Evolutionary conservation across 2,888 invertebrate species (phyloP).

Genomic region (Macrosiphum euphorbiae): DNA sequence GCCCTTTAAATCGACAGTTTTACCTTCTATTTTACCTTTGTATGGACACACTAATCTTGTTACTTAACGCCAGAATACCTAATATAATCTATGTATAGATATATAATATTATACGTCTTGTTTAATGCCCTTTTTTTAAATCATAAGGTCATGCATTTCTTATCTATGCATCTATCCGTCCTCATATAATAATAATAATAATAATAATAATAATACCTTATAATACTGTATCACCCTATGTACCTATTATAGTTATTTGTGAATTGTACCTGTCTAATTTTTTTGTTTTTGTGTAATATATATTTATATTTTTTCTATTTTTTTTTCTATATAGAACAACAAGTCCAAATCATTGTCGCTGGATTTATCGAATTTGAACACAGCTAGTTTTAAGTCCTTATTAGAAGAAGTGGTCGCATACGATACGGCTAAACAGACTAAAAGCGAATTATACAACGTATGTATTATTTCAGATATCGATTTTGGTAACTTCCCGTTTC

Average conservation of each 20-base stretch:
- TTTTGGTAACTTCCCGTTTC: neutral
- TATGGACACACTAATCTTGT: neutral
- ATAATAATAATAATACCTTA: slow-evolving; percentile 16
- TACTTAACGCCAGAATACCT: neutral
- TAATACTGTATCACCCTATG: neutral
- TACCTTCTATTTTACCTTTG: neutral
- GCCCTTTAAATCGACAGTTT: neutral
- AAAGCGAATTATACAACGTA: slow-evolving; percentile 63
- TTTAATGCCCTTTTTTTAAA: slow-evolving; percentile 59
- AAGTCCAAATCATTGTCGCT: slow-evolving; percentile 61
- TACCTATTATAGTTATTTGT: neutral
- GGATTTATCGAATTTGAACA: slow-evolving; percentile 63
- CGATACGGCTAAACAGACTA: slow-evolving; percentile 59
- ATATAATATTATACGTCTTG: neutral
- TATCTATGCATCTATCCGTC: slow-evolving; percentile 47
- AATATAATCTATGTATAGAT: neutral
- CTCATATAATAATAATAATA: neutral
- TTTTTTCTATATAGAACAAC: slow-evolving; percentile 38
- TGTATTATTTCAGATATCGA: slow-evolving; percentile 33
- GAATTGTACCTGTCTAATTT: neutral
- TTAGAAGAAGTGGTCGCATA: slow-evolving; percentile 62
- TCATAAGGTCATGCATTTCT: slow-evolving; percentile 60
- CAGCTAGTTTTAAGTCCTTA: slow-evolving; percentile 61
- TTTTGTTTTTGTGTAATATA: neutral
- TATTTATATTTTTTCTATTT: neutral